Conservation (phyloP, 2,797 vertebrate species). For the Sebastes trivittatus region DNA sequence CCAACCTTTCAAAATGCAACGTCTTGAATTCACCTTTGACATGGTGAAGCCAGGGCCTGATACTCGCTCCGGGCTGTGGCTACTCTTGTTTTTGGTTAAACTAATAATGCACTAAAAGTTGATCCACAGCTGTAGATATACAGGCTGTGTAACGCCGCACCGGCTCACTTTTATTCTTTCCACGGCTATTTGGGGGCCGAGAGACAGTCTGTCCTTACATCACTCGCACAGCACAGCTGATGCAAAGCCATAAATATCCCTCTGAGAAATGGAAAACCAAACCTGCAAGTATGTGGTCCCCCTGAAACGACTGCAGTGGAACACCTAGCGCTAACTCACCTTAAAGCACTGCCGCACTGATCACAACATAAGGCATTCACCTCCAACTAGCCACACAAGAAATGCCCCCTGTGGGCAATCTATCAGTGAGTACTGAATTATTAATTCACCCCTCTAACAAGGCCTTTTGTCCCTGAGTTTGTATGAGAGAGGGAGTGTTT, state of each 20-base stretch:
- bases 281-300: constrained; percentile 61
- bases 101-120: constrained; percentile 35
- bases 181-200: constrained; percentile 73
- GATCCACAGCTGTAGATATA: constrained; percentile 44
- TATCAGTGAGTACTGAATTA: constrained; percentile 65
- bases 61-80: neutral
- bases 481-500: constrained; percentile 1
- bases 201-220: constrained; percentile 77
- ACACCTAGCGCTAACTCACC: constrained; percentile 64
- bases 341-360: constrained; percentile 51
- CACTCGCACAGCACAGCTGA: constrained; percentile 77
- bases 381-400: constrained; percentile 31
- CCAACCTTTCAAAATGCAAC: constrained; percentile 47
- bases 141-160: constrained; percentile 52
- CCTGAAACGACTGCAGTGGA: constrained; percentile 47
- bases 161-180: constrained; percentile 78
- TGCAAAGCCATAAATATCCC: constrained; percentile 83
- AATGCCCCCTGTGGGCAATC: constrained; percentile 45
- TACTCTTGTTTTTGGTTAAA: constrained; percentile 36
- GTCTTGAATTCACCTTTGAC: constrained; percentile 41
- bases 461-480: constrained; percentile 22
- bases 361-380: constrained; percentile 51
- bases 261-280: constrained; percentile 77
- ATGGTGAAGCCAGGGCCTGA: constrained; percentile 13
- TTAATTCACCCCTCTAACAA: constrained; percentile 59